Conservation (phyloP, 2,888 invertebrate species). For the Hyppa rectilinea region DNA sequence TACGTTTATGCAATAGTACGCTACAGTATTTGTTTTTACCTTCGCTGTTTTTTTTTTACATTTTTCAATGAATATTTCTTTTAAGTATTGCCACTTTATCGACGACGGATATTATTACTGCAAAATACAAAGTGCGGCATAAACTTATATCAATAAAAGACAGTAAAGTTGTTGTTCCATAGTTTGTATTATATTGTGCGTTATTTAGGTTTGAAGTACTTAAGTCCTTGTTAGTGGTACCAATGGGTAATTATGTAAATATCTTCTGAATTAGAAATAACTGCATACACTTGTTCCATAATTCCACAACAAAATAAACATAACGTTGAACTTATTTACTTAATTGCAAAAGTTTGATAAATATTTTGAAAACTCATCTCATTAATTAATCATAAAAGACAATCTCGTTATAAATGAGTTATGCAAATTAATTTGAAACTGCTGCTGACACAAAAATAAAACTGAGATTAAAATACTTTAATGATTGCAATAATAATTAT, state of each 20-base stretch:
- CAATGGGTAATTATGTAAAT: slow-evolving; percentile 50
- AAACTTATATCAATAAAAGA: slow-evolving; percentile 25
- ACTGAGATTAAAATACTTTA: slow-evolving; percentile 63
- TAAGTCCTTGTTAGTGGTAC: slow-evolving; percentile 32
- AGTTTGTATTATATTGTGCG: slow-evolving; percentile 41
- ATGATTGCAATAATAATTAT: slow-evolving; percentile 67
- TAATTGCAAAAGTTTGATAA: slow-evolving; percentile 15
- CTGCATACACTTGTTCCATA: not conserved
- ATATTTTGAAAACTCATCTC: not conserved
- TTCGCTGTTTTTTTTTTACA: too few relatives aligned
- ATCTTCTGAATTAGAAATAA: slow-evolving; percentile 11
- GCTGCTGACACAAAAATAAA: slow-evolving; percentile 11
- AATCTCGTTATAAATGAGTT: slow-evolving; percentile 5
- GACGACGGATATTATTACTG: not conserved
- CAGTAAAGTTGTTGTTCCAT: not conserved
- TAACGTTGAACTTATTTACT: not conserved
- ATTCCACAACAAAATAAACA: not conserved
- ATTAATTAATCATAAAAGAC: slow-evolving; percentile 11
- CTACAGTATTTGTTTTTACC: too few relatives aligned
- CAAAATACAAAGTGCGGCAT: not conserved
- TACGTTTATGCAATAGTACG: too few relatives aligned
- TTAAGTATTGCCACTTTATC: not conserved
- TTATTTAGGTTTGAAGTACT: slow-evolving; percentile 41
- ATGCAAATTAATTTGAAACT: slow-evolving; percentile 17
- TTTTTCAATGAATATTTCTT: not conserved